phyloP scores from a whole-genome alignment of 2,113 vertebrate genomes.

The Bombycilla garrulus region DNA sequence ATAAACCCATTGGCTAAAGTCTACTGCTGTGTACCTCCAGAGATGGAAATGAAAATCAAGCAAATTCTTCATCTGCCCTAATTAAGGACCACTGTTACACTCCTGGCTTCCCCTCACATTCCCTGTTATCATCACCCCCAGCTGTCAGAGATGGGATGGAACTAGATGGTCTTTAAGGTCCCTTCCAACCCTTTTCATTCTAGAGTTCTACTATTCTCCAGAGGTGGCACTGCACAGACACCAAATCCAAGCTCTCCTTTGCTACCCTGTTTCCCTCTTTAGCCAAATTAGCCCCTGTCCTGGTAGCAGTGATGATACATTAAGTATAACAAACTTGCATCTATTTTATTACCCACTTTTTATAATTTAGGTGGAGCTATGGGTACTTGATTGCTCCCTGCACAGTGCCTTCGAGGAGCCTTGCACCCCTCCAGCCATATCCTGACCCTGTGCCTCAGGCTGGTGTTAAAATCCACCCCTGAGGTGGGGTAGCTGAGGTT shows the following conservation, averaged over 20 bases:
- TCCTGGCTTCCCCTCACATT: not conserved
- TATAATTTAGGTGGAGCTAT: not conserved
- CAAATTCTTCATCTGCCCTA: not conserved
- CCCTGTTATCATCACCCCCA: not conserved
- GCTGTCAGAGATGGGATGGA: too few species aligned
- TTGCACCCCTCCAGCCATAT: not conserved
- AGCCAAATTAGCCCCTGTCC: not conserved
- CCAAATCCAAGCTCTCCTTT: not conserved
- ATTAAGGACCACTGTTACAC: not conserved
- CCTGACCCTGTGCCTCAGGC: not conserved
- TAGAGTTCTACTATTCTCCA: fast-evolving
- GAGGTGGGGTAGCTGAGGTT: not conserved
- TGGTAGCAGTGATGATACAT: not conserved
- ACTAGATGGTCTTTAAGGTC: not conserved
- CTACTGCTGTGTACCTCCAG: not conserved
- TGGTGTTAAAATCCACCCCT: not conserved
- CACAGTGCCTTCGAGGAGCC: not conserved
- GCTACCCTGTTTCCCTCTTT: not conserved
- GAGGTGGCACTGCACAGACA: not conserved
- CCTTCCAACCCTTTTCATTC: not conserved
- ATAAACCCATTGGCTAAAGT: not conserved
- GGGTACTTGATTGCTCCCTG: not conserved
- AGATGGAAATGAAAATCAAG: not conserved
- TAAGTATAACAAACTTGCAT: not conserved
- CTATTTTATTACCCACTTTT: fast-evolving